Percentiles rank a stretch among this genome's conserved stretches.
Conservation (phyloP, 2,113 vertebrate species). For the Ginglymostoma cirratum region DNA sequence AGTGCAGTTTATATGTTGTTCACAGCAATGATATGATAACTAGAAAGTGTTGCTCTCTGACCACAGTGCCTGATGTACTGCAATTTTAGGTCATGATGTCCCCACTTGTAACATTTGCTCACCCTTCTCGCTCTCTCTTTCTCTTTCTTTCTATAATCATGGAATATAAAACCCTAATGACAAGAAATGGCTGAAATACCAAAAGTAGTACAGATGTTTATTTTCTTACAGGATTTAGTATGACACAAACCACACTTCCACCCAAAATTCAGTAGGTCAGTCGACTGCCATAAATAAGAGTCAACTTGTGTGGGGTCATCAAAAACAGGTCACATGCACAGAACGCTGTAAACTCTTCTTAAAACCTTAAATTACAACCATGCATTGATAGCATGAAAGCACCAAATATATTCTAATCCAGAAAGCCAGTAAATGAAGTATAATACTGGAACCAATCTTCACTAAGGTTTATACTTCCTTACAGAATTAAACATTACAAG, state of each 20-base stretch:
- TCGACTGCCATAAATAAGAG: background rate
- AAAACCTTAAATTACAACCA: background rate
- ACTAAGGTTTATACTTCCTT: background rate
- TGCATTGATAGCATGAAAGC: background rate
- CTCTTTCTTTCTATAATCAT: background rate
- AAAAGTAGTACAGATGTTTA: background rate
- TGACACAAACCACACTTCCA: background rate
- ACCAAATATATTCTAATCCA: background rate
- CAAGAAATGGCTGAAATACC: background rate
- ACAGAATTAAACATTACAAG: background rate
- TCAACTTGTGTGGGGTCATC: background rate
- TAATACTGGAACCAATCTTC: background rate
- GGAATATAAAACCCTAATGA: background rate
- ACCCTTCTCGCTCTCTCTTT: too few relatives aligned
- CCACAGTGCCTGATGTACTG: background rate
- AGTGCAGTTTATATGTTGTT: background rate
- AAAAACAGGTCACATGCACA: background rate
- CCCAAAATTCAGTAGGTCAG: background rate
- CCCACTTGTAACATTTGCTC: background rate
- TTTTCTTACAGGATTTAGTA: background rate
- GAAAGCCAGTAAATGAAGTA: background rate
- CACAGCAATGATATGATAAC: background rate
- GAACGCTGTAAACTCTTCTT: background rate
- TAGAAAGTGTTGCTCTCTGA: background rate
- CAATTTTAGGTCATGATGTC: background rate